Base-by-base conservation (phyloP, 53 echinoderm and acorn worm species). In the Temnopleurus reevesii region DNA sequence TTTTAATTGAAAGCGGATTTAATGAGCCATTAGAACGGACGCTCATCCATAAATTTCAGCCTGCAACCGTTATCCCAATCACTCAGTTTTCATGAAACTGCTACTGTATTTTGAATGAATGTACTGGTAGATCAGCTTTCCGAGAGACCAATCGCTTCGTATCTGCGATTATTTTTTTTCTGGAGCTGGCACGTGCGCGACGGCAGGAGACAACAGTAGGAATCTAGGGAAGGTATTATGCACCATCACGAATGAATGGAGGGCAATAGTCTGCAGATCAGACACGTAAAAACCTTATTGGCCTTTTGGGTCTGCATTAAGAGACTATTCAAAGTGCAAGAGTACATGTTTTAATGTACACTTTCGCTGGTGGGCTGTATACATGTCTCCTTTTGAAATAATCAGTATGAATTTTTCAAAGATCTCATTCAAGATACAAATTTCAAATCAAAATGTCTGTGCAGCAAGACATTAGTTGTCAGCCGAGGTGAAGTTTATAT, bases 201-300 rank as follows among this genome's bases (percentile, higher is more conserved):
- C 8, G 38, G 6, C 41, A 71, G 43, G 36, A 71, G 71, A 71
- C 71, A 21, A 12, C 58, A 41, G 71, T n/a, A 71, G 5, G 18
- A 38, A 63, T 63, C 63, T 24, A 58, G 58, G 10, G 25, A 63
- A 34, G 15, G n/a, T 41, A 71, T 71, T 71, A 71, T 71, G 36
- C 71, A 71, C 38, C 38, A 36, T 71, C 71, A 71, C 71, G 71
- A 71, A n/a, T 71, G 71, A 71, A 71, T 71, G 41, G 41, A 71
- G 71, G 41, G 7, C n/a, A n/a, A n/a, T n/a, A n/a, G n/a, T n/a
- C n/a, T n/a, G n/a, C n/a, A n/a, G n/a, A n/a, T n/a, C n/a, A n/a
- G n/a, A n/a, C n/a, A n/a, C n/a, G n/a, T n/a, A n/a, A n/a, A n/a
- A n/a, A n/a, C n/a, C n/a, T n/a, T n/a, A n/a, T n/a, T n/a, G 9